Percentiles rank a stretch among this genome's conserved stretches.
phyloP scores from a whole-genome alignment of 2,888 invertebrate genomes.

The Neoaliturus tenellus region DNA sequence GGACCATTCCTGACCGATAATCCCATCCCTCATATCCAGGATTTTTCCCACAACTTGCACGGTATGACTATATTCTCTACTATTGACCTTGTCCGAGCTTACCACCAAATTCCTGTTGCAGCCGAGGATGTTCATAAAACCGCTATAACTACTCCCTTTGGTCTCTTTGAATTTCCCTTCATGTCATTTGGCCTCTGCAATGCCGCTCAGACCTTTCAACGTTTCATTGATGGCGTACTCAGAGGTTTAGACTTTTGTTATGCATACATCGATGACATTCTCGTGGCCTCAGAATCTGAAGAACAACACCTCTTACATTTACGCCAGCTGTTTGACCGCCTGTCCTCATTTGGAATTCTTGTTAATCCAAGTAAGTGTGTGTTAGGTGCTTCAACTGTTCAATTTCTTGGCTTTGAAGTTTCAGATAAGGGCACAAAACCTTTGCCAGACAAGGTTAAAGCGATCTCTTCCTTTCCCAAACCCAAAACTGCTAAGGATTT shows the following conservation, averaged over 20 bases:
- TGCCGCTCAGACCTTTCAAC: constrained; percentile 66
- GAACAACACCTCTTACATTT: constrained; percentile 63
- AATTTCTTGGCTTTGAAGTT: too few species aligned
- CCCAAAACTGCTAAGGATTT: too few species aligned
- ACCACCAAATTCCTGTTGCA: constrained; percentile 66
- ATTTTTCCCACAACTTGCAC: constrained; percentile 60
- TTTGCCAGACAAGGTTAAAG: too few species aligned
- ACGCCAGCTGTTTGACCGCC: constrained; percentile 55
- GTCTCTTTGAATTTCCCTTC: constrained; percentile 61
- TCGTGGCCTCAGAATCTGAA: constrained; percentile 59
- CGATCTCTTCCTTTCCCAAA: too few species aligned
- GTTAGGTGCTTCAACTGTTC: too few species aligned
- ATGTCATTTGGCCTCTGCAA: constrained; percentile 65
- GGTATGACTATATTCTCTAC: constrained; percentile 60
- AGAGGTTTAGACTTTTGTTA: constrained; percentile 62
- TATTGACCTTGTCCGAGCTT: constrained; percentile 65
- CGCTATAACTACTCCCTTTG: constrained; percentile 67
- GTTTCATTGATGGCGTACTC: constrained; percentile 64
- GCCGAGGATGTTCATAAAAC: constrained; percentile 67
- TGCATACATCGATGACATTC: constrained; percentile 64
- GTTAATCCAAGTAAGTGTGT: too few species aligned
- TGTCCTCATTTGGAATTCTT: too few species aligned
- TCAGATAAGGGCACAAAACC: too few species aligned
- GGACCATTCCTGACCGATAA: constrained; percentile 66
- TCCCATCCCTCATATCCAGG: constrained; percentile 65